Base-by-base conservation (phyloP, 2,113 vertebrate genomes). In the Garra rufa region DNA sequence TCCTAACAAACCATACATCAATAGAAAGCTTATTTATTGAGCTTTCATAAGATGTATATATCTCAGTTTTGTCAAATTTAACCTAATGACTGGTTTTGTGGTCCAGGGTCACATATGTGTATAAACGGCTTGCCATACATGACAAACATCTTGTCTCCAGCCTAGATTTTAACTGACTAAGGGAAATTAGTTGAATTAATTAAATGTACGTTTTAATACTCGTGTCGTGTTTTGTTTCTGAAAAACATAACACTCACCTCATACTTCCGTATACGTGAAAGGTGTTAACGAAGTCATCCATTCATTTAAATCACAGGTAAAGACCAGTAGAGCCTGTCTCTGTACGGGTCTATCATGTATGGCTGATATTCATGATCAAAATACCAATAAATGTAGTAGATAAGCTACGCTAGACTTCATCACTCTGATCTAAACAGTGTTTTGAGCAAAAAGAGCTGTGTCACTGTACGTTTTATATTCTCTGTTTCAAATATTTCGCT, bases 251-350 rank as follows among this genome's bases (percentile, higher is more conserved):
- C 15, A 81, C 6, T 11, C 44, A 70, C 0, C 2, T 81, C 4
- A 41, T 46, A 82, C 80, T 70, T 82, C 80, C 80, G 80, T 17
- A 41, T 70, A 55, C 80, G 65, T 82, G 30, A 81, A 81, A 34
- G 28, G 19, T 70, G 63, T 80, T 30, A 69, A 9, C 10, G 1
- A 3, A 10, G 19, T 1, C 19, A 21, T 34, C 52, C 30, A 55
- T n/a, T 70, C 79, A 41, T 55, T 70, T 9, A 70, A 9, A 81
- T 81, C 46, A 34, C 10, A 55, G 13, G 61, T 55, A 70, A 26
- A n/a, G 65, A 82, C 80, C 65, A 65, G 80, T 2, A 70, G 13
- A 70, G 41, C 80, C 65, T 3, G 80, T 43, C 44, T 38, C 46
- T 14, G 2, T 17, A 8, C 19, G 1, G 63, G 28, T 24, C 61